A percentile compares a stretch with the other conserved stretches of the same genome.
phyloP scores from a whole-genome alignment of 2,888 invertebrate genomes.

The Limenitis camilla region DNA sequence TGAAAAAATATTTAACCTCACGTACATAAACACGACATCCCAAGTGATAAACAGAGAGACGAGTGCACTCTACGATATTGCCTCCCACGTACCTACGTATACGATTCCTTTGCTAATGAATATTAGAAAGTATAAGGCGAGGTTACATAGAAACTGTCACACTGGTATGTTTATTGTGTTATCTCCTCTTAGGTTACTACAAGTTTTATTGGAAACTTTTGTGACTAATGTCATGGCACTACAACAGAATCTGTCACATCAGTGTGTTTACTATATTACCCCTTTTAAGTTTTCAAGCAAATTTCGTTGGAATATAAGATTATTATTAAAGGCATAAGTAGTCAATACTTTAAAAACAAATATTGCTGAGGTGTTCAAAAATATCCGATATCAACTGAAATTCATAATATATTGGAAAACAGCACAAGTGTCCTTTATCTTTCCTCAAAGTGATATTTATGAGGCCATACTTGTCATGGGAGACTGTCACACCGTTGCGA shows the following conservation, averaged over 20 bases:
- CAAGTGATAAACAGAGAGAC: constrained; percentile 4
- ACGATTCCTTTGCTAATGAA: background rate
- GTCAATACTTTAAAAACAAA: background rate
- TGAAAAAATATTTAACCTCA: background rate
- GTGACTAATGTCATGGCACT: no score
- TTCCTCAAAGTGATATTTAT: constrained; percentile 27
- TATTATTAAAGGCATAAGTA: background rate
- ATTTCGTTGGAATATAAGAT: background rate
- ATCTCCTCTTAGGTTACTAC: background rate
- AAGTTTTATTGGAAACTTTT: no score
- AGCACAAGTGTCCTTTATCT: constrained; percentile 11
- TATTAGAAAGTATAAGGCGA: background rate
- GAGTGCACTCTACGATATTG: constrained; percentile 4
- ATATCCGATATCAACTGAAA: constrained; percentile 7
- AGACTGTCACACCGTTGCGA: constrained; percentile 24
- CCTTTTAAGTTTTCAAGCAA: background rate
- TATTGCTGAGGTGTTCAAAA: background rate
- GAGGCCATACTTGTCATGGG: constrained; percentile 23
- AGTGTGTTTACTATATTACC: background rate
- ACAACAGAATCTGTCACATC: no score
- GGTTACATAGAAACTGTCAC: background rate
- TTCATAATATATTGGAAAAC: constrained; percentile 13
- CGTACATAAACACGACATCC: background rate
- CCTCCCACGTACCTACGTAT: background rate
- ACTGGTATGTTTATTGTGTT: background rate